A percentile compares a stretch with the other conserved stretches of the same genome.
Conservation (phyloP, 2,113 vertebrate species). For the Mormoops blainvillei region DNA sequence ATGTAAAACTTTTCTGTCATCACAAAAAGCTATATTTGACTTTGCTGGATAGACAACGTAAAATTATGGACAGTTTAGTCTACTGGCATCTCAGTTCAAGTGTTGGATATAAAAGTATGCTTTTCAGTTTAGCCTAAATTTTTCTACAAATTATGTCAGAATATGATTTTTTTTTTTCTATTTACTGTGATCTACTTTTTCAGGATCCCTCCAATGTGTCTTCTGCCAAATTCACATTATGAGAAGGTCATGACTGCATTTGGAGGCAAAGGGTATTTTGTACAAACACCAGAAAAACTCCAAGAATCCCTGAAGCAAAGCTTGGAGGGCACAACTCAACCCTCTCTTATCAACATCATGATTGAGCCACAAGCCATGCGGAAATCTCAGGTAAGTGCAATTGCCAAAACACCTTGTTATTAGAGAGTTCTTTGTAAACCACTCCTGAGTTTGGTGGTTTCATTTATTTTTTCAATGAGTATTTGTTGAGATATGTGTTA, state of each 20-base stretch:
- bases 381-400: constrained; percentile 88
- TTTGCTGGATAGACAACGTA: background rate
- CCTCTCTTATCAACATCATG: constrained; percentile 92
- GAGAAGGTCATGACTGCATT: constrained; percentile 93
- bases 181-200: constrained; percentile 19
- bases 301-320: constrained; percentile 83
- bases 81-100: background rate
- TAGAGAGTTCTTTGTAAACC: background rate
- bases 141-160: background rate
- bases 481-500: background rate
- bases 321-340: constrained; percentile 82
- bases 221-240: constrained; percentile 92
- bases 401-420: background rate
- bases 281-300: constrained; percentile 89
- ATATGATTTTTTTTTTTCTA: background rate
- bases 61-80: background rate
- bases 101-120: background rate
- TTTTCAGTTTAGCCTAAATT: background rate
- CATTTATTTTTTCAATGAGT: background rate
- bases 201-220: constrained; percentile 89
- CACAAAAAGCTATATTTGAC: background rate
- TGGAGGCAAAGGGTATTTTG: constrained; percentile 93
- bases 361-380: constrained; percentile 91
- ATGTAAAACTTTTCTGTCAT: background rate
- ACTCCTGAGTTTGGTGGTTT: background rate